These are phyloP conservation scores for Timandra comae DNA, from an alignment of 2,888 invertebrate species.

Conservation along the genomic window DNA sequence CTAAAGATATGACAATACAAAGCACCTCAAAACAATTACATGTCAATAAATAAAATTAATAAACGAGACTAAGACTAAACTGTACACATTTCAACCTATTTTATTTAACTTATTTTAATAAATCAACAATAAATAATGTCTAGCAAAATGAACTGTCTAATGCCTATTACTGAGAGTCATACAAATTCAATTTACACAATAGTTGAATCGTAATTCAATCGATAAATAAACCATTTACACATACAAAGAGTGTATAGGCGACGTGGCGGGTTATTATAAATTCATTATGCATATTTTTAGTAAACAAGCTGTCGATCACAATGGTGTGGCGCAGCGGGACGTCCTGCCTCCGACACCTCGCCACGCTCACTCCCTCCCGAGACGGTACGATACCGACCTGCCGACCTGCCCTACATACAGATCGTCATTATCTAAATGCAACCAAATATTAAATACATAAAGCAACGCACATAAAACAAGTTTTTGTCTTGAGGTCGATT, in stretches of 20 bases:
- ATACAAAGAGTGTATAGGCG: constrained; percentile 37
- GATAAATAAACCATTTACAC: constrained; percentile 25
- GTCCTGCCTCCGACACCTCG: constrained; percentile 62
- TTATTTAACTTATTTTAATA: no score
- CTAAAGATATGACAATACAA: no score
- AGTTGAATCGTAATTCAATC: constrained; percentile 25
- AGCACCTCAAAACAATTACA: no score
- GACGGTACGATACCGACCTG: no score
- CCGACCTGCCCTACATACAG: constrained; percentile 49
- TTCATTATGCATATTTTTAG: constrained; percentile 78
- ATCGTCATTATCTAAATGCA: constrained; percentile 41
- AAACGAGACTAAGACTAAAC: background rate
- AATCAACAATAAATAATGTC: background rate
- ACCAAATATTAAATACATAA: constrained; percentile 21
- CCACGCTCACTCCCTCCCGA: no score
- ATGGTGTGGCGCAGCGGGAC: constrained; percentile 64
- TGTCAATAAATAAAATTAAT: no score
- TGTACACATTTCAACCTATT: background rate
- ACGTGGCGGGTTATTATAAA: constrained; percentile 67
- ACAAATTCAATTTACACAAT: constrained; percentile 20
- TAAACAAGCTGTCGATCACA: constrained; percentile 77
- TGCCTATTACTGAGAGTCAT: constrained; percentile 12
- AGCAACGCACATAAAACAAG: constrained; percentile 38
- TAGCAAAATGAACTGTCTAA: constrained; percentile 17
- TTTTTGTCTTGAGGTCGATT: constrained; percentile 46